These are phyloP conservation scores for Cheracebus regulus DNA, from an alignment of 2,797 vertebrate species.

Conservation along the genomic window DNA sequence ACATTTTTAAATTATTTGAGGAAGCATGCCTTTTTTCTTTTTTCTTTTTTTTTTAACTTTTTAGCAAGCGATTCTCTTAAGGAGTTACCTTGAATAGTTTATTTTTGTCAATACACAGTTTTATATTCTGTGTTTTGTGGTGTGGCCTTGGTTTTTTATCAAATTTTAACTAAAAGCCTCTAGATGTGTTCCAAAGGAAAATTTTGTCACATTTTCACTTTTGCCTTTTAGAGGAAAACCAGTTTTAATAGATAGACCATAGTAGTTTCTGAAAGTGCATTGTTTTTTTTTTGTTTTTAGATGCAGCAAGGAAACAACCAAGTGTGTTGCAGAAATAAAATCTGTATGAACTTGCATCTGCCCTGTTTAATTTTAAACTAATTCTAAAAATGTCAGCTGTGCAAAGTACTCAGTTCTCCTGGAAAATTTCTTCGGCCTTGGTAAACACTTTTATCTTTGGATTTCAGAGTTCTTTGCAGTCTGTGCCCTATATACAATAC, in stretches of 20 bases:
- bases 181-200: neutral
- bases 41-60: neutral
- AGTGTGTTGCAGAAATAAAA: neutral
- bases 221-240: neutral
- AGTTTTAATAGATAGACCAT: neutral
- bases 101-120: neutral
- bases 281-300: neutral
- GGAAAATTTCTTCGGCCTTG: neutral
- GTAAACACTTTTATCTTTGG: neutral
- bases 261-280: neutral
- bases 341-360: neutral
- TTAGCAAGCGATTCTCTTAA: neutral
- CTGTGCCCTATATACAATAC: neutral
- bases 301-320: neutral
- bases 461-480: neutral
- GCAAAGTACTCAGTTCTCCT: neutral
- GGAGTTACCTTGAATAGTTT: neutral
- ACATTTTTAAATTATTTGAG: neutral
- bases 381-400: neutral
- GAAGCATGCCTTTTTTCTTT: neutral
- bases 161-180: neutral
- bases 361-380: neutral
- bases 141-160: neutral
- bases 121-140: neutral
- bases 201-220: neutral